These are phyloP conservation scores for Shargacucullia verbasci DNA, from an alignment of 2,888 invertebrate species.

Conservation along the genomic window DNA sequence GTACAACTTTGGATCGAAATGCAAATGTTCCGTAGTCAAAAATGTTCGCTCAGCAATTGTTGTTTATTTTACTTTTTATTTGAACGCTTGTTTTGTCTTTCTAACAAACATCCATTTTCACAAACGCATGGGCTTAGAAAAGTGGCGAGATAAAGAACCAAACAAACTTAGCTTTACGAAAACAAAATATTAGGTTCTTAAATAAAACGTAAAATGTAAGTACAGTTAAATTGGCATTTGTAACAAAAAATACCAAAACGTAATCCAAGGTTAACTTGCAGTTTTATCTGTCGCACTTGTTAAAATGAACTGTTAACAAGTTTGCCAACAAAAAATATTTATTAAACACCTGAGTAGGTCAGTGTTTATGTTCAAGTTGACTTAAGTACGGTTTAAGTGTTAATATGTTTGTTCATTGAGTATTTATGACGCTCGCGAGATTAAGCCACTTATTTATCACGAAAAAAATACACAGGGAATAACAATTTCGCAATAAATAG, in stretches of 20 bases:
- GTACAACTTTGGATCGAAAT: slow-evolving; percentile 49
- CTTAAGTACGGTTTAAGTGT: slow-evolving; percentile 4
- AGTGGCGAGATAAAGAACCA: too few species aligned
- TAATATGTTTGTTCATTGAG: slow-evolving; percentile 4
- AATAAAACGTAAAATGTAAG: too few species aligned
- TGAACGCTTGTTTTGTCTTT: too few species aligned
- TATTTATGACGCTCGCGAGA: background rate
- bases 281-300: slow-evolving; percentile 28
- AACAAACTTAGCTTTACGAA: too few species aligned
- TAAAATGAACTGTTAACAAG: slow-evolving; percentile 12
- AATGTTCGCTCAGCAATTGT: slow-evolving; percentile 20
- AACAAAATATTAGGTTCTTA: too few species aligned
- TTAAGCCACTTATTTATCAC: too few species aligned
- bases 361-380: slow-evolving; percentile 22
- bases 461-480: too few species aligned
- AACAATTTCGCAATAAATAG: too few species aligned
- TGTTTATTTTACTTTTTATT: slow-evolving; percentile 8
- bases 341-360: slow-evolving; percentile 32
- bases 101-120: too few species aligned
- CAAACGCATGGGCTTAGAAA: too few species aligned
- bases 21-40: slow-evolving; percentile 45
- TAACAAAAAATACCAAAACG: slow-evolving; percentile 24
- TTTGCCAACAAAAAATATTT: slow-evolving; percentile 23
- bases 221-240: background rate
- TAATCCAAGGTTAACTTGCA: slow-evolving; percentile 39